phyloP scores from a whole-genome alignment of 2,113 vertebrate genomes.

The Cynopterus brachyotis region DNA sequence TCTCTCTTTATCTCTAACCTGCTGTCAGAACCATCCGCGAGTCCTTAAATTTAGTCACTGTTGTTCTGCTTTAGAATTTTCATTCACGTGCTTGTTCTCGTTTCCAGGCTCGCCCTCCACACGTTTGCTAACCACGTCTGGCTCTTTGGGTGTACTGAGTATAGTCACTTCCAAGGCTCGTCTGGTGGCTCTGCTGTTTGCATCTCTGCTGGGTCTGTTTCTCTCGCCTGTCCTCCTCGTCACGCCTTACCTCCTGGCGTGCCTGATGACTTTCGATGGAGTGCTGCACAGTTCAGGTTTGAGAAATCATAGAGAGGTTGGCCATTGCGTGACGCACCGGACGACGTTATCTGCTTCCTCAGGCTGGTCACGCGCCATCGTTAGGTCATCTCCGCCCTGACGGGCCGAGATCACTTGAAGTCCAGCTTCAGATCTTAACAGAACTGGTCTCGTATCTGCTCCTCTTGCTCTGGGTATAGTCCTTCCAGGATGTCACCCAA shows the following conservation, averaged over 20 bases:
- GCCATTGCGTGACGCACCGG: not conserved
- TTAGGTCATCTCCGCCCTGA: not conserved
- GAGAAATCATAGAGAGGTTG: not conserved
- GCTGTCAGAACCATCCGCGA: too few species aligned
- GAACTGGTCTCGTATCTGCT: not conserved
- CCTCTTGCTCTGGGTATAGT: not conserved
- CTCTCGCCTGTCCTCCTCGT: not conserved
- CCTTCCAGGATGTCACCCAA: not conserved
- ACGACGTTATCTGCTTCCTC: accelerated
- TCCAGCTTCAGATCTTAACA: not conserved
- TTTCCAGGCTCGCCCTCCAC: not conserved
- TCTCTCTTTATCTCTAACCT: not conserved
- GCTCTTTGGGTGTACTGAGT: not conserved
- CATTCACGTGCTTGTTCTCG: not conserved
- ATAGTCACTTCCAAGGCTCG: not conserved
- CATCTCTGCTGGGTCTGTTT: not conserved
- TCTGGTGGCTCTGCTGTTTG: not conserved
- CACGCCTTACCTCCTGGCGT: not conserved
- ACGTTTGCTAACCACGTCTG: not conserved
- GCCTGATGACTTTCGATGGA: not conserved
- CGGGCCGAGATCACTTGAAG: not conserved
- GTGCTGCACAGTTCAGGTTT: not conserved
- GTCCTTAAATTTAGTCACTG: not conserved
- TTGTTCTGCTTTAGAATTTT: not conserved
- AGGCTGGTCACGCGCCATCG: too few species aligned